Evolutionary conservation across 1,140 invertebrate species (phyloP).

Genomic region (Drosophila willistoni): DNA sequence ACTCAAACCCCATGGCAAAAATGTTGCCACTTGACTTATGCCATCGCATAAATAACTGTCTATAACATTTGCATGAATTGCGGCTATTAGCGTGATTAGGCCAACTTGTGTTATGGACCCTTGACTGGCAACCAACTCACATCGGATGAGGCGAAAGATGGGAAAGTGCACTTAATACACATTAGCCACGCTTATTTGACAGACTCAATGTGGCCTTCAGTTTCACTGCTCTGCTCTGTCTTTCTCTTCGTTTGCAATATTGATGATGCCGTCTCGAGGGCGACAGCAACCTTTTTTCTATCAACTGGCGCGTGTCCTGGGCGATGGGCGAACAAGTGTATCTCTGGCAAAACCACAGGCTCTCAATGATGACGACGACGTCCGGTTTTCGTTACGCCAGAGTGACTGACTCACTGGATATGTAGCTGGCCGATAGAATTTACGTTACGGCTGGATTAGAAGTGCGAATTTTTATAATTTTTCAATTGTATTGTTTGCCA

Average conservation of each 20-base stretch:
- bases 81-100: conserved; percentile 66
- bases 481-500: conserved; percentile 76
- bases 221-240: neutral
- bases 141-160: conserved; percentile 2
- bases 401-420: neutral
- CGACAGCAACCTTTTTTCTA: conserved; percentile 3
- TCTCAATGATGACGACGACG: conserved; percentile 37
- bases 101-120: conserved; percentile 25
- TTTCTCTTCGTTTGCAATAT: conserved; percentile 58
- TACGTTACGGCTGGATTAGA: conserved; percentile 47
- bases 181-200: conserved; percentile 80
- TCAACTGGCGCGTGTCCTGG: conserved; percentile 52
- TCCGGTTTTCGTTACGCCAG: conserved; percentile 57
- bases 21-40: conserved; percentile 67
- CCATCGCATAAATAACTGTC: conserved; percentile 61
- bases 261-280: conserved; percentile 60
- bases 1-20: conserved; percentile 14
- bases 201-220: conserved; percentile 45
- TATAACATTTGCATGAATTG: conserved; percentile 66
- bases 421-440: conserved; percentile 30
- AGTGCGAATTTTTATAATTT: conserved; percentile 82
- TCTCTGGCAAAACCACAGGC: conserved; percentile 51
- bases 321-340: conserved; percentile 64
- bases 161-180: conserved; percentile 74
- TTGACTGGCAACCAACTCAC: conserved; percentile 9